Evolutionary conservation across 2,797 vertebrate species (phyloP), one percentile per base, ranked within the genome.

Genomic region (Clarias platycephalus): DNA sequence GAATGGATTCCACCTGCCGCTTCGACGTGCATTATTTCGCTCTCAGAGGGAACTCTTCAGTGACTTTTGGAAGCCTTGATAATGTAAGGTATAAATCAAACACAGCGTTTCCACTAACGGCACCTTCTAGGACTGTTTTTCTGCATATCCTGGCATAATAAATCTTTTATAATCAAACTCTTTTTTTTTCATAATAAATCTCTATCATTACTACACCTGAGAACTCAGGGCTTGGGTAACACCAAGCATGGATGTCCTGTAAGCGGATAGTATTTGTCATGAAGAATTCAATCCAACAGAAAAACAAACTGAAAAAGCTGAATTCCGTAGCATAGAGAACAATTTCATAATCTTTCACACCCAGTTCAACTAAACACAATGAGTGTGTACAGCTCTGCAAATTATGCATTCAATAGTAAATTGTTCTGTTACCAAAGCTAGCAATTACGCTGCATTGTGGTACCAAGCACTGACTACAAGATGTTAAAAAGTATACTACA

Each of bases 1-100:
- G 24, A 60, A 67, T 13, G 40, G 31, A 74, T 86, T 77, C 78
- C 68, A 53, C 80, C 84, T 85, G 62, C 84, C 60, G 76, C 75
- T 62, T 80, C 74, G 49, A 74, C 60, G 58, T 28, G 74, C 79
- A 28, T 57, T 67, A 76, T 57, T 85, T 83, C 87, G 40, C 34
- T 66, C 64, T 62, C 67, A 44, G 64, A 49, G 72, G 49, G 40
- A 68, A 68, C 72, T 37, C 4, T 49, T 1, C 10, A 13, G 37
- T 13, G 34, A 44, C 68, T 40, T 44, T 44, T 6, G 10, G 5
- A 2, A 10, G 67, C 13, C 22, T 24, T 13, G 34, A 70, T 24
- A 10, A 13, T 4, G 9, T 40, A 1, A 40, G 34, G 34, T 9
- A 31, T 67, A 67, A 67, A 34, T 2, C 64, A 5, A 37, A 24